Evolutionary conservation across 2,113 vertebrate species (phyloP).

Genomic region (Dasyurus viverrinus): DNA sequence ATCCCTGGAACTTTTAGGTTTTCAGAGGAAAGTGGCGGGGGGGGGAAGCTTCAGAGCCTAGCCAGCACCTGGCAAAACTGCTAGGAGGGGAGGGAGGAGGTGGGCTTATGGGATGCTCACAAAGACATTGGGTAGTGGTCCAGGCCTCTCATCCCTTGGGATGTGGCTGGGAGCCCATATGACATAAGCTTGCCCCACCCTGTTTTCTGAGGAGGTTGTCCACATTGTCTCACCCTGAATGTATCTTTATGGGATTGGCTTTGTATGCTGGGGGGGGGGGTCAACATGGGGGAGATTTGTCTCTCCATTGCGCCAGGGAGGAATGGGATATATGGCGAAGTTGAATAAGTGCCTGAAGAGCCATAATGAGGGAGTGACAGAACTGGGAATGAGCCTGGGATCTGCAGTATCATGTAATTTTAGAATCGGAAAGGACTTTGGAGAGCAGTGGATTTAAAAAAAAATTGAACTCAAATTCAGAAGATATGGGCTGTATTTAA

Average conservation of each 20-base stretch:
- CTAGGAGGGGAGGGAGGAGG: neutral
- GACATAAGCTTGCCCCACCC: neutral
- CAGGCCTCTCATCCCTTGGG: conserved; percentile 53
- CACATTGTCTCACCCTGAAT: conserved; percentile 19
- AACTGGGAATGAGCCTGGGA: conserved; percentile 66
- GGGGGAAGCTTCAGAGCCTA: neutral
- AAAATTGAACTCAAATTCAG: neutral
- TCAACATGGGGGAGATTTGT: neutral
- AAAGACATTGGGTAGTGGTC: conserved; percentile 48
- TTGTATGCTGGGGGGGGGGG: neutral
- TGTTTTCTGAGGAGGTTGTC: conserved; percentile 32
- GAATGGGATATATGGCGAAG: neutral
- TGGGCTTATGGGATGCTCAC: neutral
- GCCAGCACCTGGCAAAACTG: neutral
- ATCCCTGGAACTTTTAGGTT: neutral
- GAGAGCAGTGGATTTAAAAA: neutral
- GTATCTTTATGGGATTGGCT: neutral
- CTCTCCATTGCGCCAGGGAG: neutral
- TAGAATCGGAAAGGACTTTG: neutral
- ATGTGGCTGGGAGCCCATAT: conserved; percentile 62
- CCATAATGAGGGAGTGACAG: rapidly evolving
- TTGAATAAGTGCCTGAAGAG: neutral
- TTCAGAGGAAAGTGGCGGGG: neutral
- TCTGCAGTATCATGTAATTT: neutral
- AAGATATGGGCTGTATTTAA: neutral